Conservation (phyloP, 2,113 vertebrate genomes). For the Pongo pygmaeus region DNA sequence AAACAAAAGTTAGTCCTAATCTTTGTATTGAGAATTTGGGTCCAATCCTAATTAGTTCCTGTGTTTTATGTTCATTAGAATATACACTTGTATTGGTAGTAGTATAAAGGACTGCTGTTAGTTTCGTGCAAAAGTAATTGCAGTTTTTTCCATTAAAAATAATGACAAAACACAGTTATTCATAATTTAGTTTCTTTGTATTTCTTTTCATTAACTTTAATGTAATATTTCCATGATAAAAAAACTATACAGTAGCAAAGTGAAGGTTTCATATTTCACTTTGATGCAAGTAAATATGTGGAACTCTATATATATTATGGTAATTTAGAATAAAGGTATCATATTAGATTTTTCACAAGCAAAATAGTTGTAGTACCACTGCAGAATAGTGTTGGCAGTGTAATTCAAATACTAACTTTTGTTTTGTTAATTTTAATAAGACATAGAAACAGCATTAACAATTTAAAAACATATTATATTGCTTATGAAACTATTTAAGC, state of each 20-base stretch:
- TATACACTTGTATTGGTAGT: background rate
- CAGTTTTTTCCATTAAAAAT: too few species aligned
- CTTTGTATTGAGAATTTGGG: background rate
- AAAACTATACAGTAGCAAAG: background rate
- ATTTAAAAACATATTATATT: conserved; percentile 31
- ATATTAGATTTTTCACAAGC: background rate
- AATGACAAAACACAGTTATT: too few species aligned
- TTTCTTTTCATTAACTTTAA: conserved; percentile 12
- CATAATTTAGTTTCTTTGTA: conserved; percentile 6
- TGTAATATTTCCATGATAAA: background rate
- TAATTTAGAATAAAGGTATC: conserved; percentile 8
- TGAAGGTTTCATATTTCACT: background rate
- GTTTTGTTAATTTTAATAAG: conserved; percentile 51
- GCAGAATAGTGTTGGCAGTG: background rate
- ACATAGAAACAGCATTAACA: conserved; percentile 12
- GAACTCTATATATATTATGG: background rate
- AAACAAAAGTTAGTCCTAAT: background rate
- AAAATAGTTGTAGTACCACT: background rate
- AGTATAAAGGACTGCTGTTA: background rate
- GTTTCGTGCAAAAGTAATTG: too few species aligned
- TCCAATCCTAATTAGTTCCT: conserved; percentile 42
- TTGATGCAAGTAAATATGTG: background rate
- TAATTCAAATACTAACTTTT: conserved; percentile 23
- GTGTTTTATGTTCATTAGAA: conserved; percentile 64
- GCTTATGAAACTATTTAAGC: background rate